These are phyloP conservation scores for Amblyraja radiata DNA, from an alignment of 2,797 vertebrate species.

Conservation along the genomic window DNA sequence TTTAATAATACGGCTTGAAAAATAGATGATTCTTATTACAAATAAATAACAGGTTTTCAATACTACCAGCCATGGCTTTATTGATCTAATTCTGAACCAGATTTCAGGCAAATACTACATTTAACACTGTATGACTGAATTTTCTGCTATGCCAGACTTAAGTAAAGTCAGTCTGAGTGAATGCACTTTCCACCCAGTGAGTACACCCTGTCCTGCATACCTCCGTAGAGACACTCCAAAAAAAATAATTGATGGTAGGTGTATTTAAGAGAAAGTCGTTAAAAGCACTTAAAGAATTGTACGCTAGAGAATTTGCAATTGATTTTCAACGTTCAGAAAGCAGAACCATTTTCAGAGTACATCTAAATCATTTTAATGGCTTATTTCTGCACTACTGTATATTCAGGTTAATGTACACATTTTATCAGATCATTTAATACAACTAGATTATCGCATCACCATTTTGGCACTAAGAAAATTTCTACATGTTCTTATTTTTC, in stretches of 20 bases:
- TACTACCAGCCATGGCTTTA: background rate
- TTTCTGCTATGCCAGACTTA: background rate
- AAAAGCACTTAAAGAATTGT: constrained; percentile 10
- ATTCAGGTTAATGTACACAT: constrained; percentile 18
- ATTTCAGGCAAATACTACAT: background rate
- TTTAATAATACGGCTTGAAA: background rate
- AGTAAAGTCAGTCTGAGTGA: background rate
- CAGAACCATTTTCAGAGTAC: constrained; percentile 16
- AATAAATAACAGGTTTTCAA: background rate
- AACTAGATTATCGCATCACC: background rate
- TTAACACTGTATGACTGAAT: background rate
- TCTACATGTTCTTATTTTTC: background rate
- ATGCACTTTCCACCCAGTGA: background rate
- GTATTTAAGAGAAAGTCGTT: constrained; percentile 23
- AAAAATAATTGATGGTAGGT: background rate
- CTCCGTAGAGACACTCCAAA: background rate
- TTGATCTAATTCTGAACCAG: constrained; percentile 1
- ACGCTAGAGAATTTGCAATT: background rate
- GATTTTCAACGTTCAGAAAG: constrained; percentile 26
- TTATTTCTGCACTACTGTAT: constrained; percentile 5
- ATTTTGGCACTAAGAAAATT: background rate
- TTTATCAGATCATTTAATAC: constrained; percentile 7
- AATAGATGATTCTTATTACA: background rate
- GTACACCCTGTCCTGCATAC: background rate
- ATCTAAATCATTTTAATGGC: constrained; percentile 19